Evolutionary conservation across 2,797 vertebrate species (phyloP).

Genomic region (Pygocentrus nattereri): DNA sequence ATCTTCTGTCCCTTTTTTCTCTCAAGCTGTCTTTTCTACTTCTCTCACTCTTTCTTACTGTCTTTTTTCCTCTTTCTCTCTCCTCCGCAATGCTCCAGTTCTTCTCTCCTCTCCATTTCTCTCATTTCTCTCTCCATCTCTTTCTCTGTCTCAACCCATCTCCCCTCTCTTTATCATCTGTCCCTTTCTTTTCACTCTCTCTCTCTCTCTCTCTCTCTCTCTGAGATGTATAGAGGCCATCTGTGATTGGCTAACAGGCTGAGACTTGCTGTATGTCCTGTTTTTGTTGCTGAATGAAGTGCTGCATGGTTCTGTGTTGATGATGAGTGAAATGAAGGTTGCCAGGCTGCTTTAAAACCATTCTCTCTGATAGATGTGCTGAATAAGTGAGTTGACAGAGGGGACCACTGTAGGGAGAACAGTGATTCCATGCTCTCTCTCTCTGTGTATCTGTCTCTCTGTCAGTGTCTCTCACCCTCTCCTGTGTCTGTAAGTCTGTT

Average conservation of each 20-base stretch:
- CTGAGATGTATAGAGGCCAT: conserved; percentile 74
- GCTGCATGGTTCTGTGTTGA: conserved; percentile 12
- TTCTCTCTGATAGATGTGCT: conserved; percentile 31
- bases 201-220: conserved; percentile 49
- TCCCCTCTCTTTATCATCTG: too few relatives aligned
- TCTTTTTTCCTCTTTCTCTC: too few relatives aligned
- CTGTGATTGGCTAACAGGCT: conserved; percentile 25
- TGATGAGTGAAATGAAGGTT: conserved; percentile 37
- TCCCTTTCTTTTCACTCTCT: conserved; percentile 52
- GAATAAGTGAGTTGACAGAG: conserved; percentile 11
- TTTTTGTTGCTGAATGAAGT: not conserved
- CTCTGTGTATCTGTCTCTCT: not conserved
- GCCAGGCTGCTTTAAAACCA: conserved; percentile 24
- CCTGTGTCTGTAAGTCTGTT: not conserved
- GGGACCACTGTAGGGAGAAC: not conserved
- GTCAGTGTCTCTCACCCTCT: not conserved
- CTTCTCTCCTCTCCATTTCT: conserved; percentile 22
- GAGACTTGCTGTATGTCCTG: not conserved
- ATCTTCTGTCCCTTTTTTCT: too few relatives aligned
- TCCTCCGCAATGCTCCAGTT: too few relatives aligned
- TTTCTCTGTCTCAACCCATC: conserved; percentile 51
- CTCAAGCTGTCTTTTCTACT: conserved; percentile 2
- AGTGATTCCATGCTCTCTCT: not conserved
- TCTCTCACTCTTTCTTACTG: conserved; percentile 59
- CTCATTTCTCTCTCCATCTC: conserved; percentile 15